Base-by-base conservation (phyloP, 2,888 invertebrate genomes). In the Stenotaenia linearis region DNA sequence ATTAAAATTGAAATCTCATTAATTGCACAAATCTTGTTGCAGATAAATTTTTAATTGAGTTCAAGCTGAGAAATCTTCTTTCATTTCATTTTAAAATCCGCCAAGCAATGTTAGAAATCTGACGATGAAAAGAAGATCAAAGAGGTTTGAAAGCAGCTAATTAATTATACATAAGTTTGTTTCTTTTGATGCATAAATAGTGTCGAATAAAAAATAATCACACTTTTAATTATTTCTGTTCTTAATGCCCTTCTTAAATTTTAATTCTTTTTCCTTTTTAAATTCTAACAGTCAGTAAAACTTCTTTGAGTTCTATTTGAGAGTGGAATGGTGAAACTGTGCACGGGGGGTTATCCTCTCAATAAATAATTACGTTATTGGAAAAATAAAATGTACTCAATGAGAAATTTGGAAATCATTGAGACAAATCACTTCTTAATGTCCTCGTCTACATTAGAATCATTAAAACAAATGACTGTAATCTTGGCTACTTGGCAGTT, bases 391-490 rank as follows among this genome's bases (percentile, higher is more conserved):
- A 12, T 69, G 10, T 28, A 12, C 12, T 28, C 25, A 25, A 12
- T 25, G 28, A 69, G 69, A 69, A 69, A 69, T 69, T 69, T 69
- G 69, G 69, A 28, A 69, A 28, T 69, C 69, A 69, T 69, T 69
- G 69, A 69, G 69, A 69, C 69, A 69, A 69, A 69, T 69, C 69
- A 69, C 69, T 69, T 69, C 69, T 69, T 69, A 69, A 69, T 69
- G 69, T 69, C 69, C 69, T 69, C 69, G 69, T 69, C 69, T 69
- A 28, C 69, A 69, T 69, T 69, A 69, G 69, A 69, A 69, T 69
- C 69, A 69, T 69, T 69, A 69, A 69, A 69, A 69, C 28, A 69
- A 69, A 69, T 69, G 69, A 69, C 69, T 69, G 69, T 69, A 69
- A 69, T 69, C 69, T 69, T 69, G 69, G 69, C 69, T 69, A 69